Evolutionary conservation across 2,113 vertebrate genomes (phyloP).

Genomic region (Isurus oxyrinchus): DNA sequence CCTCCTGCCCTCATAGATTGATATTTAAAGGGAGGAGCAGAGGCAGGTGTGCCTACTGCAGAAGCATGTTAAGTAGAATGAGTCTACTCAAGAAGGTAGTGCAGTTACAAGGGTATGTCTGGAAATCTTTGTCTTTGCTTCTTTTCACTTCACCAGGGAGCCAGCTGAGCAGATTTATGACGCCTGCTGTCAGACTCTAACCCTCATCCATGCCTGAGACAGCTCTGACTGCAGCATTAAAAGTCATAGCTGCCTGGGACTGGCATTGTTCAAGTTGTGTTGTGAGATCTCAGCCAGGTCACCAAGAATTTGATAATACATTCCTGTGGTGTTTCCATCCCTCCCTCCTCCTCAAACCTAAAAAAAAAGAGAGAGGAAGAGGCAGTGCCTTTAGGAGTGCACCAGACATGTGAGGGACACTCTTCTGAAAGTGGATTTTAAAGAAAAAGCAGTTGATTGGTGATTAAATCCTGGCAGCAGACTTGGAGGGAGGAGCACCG

Average conservation of each 20-base stretch:
- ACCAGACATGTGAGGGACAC: too few species aligned
- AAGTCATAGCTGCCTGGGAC: neutral
- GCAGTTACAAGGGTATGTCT: neutral
- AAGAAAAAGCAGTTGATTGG: too few species aligned
- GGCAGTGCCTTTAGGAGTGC: too few species aligned
- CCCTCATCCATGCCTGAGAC: neutral
- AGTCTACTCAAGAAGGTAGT: neutral
- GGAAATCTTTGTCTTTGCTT: neutral
- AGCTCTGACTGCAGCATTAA: neutral
- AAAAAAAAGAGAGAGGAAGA: too few species aligned
- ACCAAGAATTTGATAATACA: too few species aligned
- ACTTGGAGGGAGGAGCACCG: too few species aligned
- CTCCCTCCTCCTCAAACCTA: too few species aligned
- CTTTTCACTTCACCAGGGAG: neutral
- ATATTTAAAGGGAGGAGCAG: neutral
- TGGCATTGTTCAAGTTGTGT: neutral
- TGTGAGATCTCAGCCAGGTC: neutral
- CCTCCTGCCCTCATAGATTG: neutral
- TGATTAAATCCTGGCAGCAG: too few species aligned
- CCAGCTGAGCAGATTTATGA: neutral
- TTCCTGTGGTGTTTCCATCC: too few species aligned
- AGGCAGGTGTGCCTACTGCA: neutral
- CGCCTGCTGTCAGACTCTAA: neutral
- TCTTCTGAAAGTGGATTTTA: too few species aligned
- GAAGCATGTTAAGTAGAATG: neutral